Base-by-base conservation (phyloP, 2,113 vertebrate species). In the Calypte anna region DNA sequence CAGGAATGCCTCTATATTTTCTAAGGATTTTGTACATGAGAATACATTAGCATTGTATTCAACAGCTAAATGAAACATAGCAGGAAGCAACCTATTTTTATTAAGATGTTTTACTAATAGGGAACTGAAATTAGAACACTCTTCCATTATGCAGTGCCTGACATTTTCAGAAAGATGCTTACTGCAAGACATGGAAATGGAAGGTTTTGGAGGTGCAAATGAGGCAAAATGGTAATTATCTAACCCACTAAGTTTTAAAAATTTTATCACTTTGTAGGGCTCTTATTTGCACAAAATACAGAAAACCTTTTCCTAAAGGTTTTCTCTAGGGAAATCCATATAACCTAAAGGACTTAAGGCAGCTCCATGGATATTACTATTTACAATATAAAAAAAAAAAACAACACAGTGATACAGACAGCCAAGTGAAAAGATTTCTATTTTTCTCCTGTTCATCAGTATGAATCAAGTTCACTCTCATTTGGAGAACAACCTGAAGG, bases 141-240 rank as follows among this genome's bases (percentile, higher is more conserved):
- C 30, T 85, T 95, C 82, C 76, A 81, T 95, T 95, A 90, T 77
- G 85, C 82, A 81, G 16, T 58, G 53, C 22, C 82, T 93, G 95
- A 90, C 85, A 90, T 93, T 95, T 96, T 90, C 75, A 90, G 59
- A 80, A 90, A 90, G 75, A 86, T 80, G 79, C 68, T 83, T 80
- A 77, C 63, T 63, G 48, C 57, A 94, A 86, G 57, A 81, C 75
- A 78, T 36, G 31, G 64, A 92, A 91, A 94, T 21, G 19, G 61
- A 95, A 95, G n/a, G 68, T 50, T 96, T 95, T 20, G n/a, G 79
- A 86, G 64, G 79, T 67, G 46, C 40, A 90, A 91, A 95, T 83
- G 73, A 94, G 76, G 57, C 40, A 96, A 95, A 95, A 95, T 75
- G 75, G 80, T 96, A 94, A 94, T 96, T 93, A 93, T 36, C 68